A percentile compares a stretch with the other conserved stretches of the same genome.
Conservation (phyloP, 2,113 vertebrate species). For the Engraulis encrasicolus region DNA sequence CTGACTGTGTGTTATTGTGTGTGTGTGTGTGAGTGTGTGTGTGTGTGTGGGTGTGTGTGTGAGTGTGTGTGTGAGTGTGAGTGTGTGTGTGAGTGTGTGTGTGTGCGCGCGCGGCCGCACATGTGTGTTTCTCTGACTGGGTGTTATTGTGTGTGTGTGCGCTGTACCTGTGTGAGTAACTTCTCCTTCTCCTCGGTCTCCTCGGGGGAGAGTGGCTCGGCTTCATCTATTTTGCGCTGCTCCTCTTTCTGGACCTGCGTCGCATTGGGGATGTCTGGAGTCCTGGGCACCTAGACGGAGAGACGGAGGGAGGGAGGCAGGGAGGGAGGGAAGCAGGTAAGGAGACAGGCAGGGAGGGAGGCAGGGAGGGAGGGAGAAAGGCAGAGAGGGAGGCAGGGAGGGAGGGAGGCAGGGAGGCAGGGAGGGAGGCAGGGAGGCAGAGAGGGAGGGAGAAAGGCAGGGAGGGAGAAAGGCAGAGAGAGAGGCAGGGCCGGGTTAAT, state of each 20-base stretch:
- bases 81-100: neutral
- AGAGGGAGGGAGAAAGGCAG: too few species aligned
- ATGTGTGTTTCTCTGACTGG: neutral
- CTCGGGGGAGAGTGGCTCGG: constrained; percentile 80
- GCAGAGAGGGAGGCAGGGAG: too few species aligned
- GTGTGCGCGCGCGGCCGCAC: neutral
- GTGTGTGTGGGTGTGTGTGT: neutral
- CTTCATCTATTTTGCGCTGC: constrained; percentile 87
- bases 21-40: constrained; percentile 60
- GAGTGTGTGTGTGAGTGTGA: neutral
- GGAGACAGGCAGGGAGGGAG: neutral
- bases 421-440: neutral
- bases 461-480: too few species aligned
- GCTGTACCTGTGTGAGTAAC: constrained; percentile 85
- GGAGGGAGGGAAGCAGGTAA: neutral
- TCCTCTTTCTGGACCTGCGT: constrained; percentile 85
- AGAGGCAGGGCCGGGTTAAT: too few species aligned
- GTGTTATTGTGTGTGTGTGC: constrained; percentile 35
- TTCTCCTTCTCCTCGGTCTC: constrained; percentile 88
- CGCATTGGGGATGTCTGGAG: constrained; percentile 83
- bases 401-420: neutral
- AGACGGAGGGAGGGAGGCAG: neutral
- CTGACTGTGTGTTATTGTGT: constrained; percentile 70
- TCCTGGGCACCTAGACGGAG: constrained; percentile 78
- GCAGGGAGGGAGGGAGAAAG: neutral